Evolutionary conservation across 2,888 invertebrate species (phyloP), one percentile per base, ranked within the genome.

Genomic region (Pyrgus malvae): DNA sequence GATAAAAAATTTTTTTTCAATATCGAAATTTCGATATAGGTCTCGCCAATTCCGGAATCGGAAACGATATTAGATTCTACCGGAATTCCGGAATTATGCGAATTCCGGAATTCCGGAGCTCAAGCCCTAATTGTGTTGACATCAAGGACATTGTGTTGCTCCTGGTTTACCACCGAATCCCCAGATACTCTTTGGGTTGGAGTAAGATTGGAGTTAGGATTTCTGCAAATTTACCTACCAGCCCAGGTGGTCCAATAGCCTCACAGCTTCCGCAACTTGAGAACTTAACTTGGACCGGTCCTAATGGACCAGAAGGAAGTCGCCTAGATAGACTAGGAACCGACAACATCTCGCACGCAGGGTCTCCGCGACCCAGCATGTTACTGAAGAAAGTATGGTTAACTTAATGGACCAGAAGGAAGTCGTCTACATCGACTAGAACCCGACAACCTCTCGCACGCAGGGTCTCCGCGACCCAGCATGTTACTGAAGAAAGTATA

Each of bases 241-340:
- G n/a, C 31, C 31, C 2, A 27, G 7, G 9, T 7, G 9, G 2
- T 27, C 7, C 35, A 35, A 37, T 16, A 37, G 16, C n/a, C 17
- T 37, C 17, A 37, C 37, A 9, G 12, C 37, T 37, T 37, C 37
- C 37, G 37, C 37, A 37, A 19, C 12, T 19, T 37, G 37, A 12
- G 9, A 4, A 16, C 12, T 19, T 12, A 37, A 37, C 37, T 37
- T 37, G 37, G 37, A 19, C 9, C 8, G 17, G 37, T 37, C 37
- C 7, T 31, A n/a, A n/a, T n/a, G n/a, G n/a, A n/a, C n/a, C n/a
- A 12, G 6, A 9, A 66, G 58, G 41, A 57, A 65, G 44, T 68
- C 67, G 66, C 69, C 66, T 40, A 62, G 53, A 23, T 59, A 60
- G 11, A 61, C 60, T 45, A 63, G 46, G 1, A 59, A 48, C 14